These are phyloP conservation scores for Sclerodermus sp. DNA, from an alignment of 2,888 invertebrate species.

Conservation along the genomic window DNA sequence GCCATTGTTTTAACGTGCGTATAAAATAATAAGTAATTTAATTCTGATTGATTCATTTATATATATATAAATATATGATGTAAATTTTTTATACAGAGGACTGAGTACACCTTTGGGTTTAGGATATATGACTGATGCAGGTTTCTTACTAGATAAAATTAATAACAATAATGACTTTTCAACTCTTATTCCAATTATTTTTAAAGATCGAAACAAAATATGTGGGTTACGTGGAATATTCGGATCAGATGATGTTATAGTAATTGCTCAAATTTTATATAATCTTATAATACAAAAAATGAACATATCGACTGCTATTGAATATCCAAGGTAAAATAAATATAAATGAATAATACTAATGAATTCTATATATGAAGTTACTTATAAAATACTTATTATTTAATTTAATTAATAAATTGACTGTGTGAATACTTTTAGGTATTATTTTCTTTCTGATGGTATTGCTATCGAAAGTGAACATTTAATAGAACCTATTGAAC, in stretches of 20 bases:
- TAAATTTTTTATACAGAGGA: conserved; percentile 56
- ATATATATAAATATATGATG: conserved; percentile 3
- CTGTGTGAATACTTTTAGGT: conserved; percentile 41
- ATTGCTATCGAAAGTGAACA: conserved; percentile 43
- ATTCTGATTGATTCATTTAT: not conserved
- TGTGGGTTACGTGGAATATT: conserved; percentile 62
- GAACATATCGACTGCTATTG: conserved; percentile 59
- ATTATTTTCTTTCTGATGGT: conserved; percentile 43
- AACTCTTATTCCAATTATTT: conserved; percentile 41
- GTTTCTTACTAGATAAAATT: conserved; percentile 61
- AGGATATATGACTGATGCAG: conserved; percentile 58
- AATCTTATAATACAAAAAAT: conserved; percentile 57
- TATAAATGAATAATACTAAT: conserved; percentile 3
- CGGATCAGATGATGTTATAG: conserved; percentile 60
- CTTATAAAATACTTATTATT: conserved; percentile 8
- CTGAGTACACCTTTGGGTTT: conserved; percentile 62
- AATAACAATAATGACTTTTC: conserved; percentile 35
- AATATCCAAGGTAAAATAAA: conserved; percentile 58
- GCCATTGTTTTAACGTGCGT: conserved; percentile 70
- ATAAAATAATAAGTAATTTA: not conserved
- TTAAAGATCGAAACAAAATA: conserved; percentile 43
- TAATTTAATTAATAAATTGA: too few relatives aligned
- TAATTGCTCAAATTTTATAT: conserved; percentile 60
- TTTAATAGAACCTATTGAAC: conserved; percentile 32
- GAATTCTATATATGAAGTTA: conserved; percentile 1